Evolutionary conservation across 2,113 vertebrate genomes (phyloP), one percentile per base, ranked within the genome.

Genomic region (Chloroceryle aenea): DNA sequence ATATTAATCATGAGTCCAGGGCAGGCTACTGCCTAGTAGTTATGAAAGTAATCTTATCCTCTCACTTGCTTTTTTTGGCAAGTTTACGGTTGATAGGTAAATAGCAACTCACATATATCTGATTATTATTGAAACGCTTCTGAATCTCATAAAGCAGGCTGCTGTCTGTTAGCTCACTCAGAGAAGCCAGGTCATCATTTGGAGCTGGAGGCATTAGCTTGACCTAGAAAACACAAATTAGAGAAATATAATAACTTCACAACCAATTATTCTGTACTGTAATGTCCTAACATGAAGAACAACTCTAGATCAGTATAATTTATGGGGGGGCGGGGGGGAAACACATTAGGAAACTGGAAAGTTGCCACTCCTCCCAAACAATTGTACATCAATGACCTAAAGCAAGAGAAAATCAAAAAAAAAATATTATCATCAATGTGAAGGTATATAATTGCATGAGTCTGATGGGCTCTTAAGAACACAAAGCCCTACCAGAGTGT

Each of bases 81-180:
- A 64, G 47, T 26, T 82, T 81, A 34, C 25, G 93, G 27, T 17
- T 75, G 17, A 55, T 5, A 85, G 27, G 4, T 40, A 43, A 94
- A 73, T 26, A 78, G 47, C 22, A 84, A 98, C 99, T 98, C 97
- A 99, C 99, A 17, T 99, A 99, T 96, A 99, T 99, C 97, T 99
- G 99, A 96, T 99, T 98, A 34, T 99, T 99, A 69, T 97, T 98
- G 47, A 99, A 99, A 86, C 99, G 99, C 92, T 99, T 99, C 97
- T 99, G 99, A 96, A 99, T 99, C 96, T 99, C 99, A 19, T 99
- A 99, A n/a, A 99, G 99, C n/a, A 99, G 98, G 92, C 99, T 99
- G 98, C 99, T 98, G 80, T 99, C 99, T 0, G 98, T 99, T 38
- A 99, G 98, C 95, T 99, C 99, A 25, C 98, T 99, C 97, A 99